Evolutionary conservation across 2,113 vertebrate genomes (phyloP), one percentile per base, ranked within the genome.

Genomic region (Leiothrix lutea): DNA sequence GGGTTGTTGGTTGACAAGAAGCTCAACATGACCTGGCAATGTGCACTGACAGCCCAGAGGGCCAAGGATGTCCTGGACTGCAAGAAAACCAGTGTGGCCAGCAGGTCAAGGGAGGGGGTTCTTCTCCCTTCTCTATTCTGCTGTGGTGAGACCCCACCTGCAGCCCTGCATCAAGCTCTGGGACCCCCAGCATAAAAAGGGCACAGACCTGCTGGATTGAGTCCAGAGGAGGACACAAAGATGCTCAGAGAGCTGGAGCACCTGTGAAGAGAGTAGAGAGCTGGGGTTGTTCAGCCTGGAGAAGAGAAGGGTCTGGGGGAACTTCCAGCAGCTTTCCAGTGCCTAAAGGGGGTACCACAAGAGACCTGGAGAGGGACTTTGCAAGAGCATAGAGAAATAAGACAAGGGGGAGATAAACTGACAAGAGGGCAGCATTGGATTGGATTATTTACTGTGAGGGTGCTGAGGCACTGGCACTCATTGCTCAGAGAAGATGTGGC

Each of bases 91-190:
- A 11, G 14, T 3, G 4, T 53, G 47, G 33, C 7, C 38, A 33
- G 33, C 3, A 23, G 33, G 3, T 36, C 5, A 1, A 23, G n/a
- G 33, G 14, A 45, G 35, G 38, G 7, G 22, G 45, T 53, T 31
- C 22, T 44, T 22, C 26, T 57, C 11, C 17, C 21, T 53, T 44
- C 26, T 53, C 45, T 53, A 0, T 12, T 69, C 36, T 22, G 26
- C 33, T 51, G 17, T 14, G 3, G 2, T 60, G 61, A 51, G 36
- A 35, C 7, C 7, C 5, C 26, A 35, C 21, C 31, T 42, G 25
- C 11, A 31, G 33, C 2, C 1, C 18, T 22, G 31, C 3, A 2
- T 8, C 1, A 1, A 33, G 25, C 26, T 60, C 7, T 51, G 45
- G 22, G 33, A 35, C 9, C 14, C 11, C 18, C 33, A 50, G 21